Evolutionary conservation across 2,888 invertebrate genomes (phyloP).

Genomic region (Oeneis ivallda): DNA sequence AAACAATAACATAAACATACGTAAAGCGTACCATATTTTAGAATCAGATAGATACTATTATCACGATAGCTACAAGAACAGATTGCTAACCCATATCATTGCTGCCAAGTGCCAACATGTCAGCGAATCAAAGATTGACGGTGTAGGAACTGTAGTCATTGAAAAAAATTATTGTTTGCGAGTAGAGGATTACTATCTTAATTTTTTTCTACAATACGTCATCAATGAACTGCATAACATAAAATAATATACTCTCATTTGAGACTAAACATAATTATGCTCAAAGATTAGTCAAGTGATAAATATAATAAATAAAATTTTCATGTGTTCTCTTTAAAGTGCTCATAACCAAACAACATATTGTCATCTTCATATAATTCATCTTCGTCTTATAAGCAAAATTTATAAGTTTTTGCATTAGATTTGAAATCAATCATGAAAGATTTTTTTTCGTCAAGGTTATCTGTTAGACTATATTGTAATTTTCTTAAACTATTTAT

Average conservation of each 20-base stretch:
- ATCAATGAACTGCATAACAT: neutral
- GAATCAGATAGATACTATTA: neutral
- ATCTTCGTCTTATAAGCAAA: too few relatives aligned
- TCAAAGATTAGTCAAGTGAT: too few relatives aligned
- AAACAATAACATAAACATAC: too few relatives aligned
- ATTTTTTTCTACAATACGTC: neutral
- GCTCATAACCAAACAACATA: too few relatives aligned
- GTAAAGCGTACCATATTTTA: too few relatives aligned
- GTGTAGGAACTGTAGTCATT: neutral
- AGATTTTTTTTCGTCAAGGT: neutral
- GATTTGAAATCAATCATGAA: neutral
- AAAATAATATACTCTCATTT: neutral
- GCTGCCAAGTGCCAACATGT: constrained; percentile 4
- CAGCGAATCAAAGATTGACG: neutral
- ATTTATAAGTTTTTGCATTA: too few relatives aligned
- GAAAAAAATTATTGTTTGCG: neutral
- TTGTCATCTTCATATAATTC: too few relatives aligned
- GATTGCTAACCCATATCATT: neutral
- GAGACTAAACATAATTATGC: too few relatives aligned
- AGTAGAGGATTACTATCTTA: too few relatives aligned
- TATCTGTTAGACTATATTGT: constrained; percentile 15
- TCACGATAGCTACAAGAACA: neutral
- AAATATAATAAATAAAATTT: too few relatives aligned
- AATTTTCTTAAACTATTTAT: constrained; percentile 35
- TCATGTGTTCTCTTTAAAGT: too few relatives aligned